Base-by-base conservation (phyloP, 2,888 invertebrate species). In the Noctua janthe region DNA sequence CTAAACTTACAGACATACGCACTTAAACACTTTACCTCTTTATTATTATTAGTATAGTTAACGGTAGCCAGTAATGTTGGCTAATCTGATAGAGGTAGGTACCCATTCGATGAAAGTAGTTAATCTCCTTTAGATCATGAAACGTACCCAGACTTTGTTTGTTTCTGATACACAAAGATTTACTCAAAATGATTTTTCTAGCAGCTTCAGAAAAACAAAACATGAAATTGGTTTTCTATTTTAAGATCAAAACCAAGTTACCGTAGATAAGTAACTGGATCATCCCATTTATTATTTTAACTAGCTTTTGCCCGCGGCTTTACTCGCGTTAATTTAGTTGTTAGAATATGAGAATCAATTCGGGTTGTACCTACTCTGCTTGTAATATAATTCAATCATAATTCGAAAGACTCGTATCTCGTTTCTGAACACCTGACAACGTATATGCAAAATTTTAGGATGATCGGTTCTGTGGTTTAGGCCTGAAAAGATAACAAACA, bases 91-190 rank as follows among this genome's bases (percentile, higher is more conserved):
- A 35, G 23, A 71, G 7, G 20, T 23, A 39, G 20, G 13, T 23
- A 47, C 4, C 3, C 17, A 13, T 54, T 35, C 2, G 17, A 5
- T 56, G 20, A 39, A 20, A 17, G 15, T 64, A 54, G 43, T 4
- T 43, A 70, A 80, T 81, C 62, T 54, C 7, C 1, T 64, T 80
- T 29, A 29, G n/a, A 20, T 71, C 56, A 39, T 51, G 49, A 66
- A 81, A 76, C 51, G 76, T 81, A 56, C 62, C 49, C 4, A n/a
- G 8, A 64, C 13, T 1, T 11, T 54, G 39, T 71, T 59, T 71
- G 13, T 64, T 29, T 10, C 56, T n/a, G 10, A 62, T 23, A n/a
- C 47, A 11, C 15, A 66, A 51, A 51, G 39, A 51, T 49, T 62
- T 64, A 13, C 20, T 39, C 1, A 39, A 49, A 35, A 23, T 10